Conservation (phyloP, 2,888 invertebrate species). For the Buathra laborator region DNA sequence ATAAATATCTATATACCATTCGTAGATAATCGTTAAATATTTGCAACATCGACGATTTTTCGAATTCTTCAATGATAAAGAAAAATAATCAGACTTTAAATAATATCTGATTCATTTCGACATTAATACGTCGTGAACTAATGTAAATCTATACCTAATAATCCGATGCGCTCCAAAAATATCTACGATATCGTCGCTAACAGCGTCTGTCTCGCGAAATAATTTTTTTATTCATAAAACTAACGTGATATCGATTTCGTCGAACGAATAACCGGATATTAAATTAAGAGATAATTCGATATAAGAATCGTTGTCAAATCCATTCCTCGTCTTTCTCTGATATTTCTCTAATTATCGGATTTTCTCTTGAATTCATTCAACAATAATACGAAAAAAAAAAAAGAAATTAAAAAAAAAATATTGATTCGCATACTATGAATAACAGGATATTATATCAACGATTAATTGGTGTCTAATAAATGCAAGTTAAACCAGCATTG, state of each 20-base stretch:
- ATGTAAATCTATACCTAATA: background rate
- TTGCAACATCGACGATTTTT: background rate
- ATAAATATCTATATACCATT: no score
- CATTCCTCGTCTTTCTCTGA: no score
- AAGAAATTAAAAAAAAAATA: background rate
- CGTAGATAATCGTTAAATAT: background rate
- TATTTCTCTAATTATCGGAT: background rate
- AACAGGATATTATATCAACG: conserved; percentile 25
- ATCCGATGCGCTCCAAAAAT: background rate
- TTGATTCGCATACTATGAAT: conserved; percentile 10
- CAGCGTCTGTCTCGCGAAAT: background rate
- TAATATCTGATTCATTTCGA: background rate
- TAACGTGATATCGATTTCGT: conserved; percentile 1
- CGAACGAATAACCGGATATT: conserved; percentile 7
- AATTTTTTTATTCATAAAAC: background rate
- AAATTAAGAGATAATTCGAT: background rate
- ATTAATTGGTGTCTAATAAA: conserved; percentile 9
- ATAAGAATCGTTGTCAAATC: background rate
- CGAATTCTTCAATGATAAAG: background rate
- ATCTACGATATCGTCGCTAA: background rate
- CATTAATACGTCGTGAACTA: background rate
- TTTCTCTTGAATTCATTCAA: background rate
- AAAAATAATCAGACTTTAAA: background rate
- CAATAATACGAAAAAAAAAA: background rate
- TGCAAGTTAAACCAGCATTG: conserved; percentile 6